Evolutionary conservation across 1,140 invertebrate genomes (phyloP).

Genomic region (Lordiphosa collinella): DNA sequence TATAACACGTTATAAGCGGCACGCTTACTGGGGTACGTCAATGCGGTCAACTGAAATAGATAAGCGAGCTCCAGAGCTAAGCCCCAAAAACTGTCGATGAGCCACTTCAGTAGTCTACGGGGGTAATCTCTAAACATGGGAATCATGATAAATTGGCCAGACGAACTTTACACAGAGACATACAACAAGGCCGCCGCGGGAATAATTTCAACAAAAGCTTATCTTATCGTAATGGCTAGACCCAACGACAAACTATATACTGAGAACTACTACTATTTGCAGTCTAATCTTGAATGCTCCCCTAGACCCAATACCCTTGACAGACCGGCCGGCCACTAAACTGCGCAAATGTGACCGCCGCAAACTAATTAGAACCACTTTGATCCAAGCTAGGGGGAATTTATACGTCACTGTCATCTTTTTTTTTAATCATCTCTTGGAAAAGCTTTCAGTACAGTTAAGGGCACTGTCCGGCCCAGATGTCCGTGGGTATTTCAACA

Average conservation of each 20-base stretch:
- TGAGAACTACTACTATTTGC: constrained; percentile 27
- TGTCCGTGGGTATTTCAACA: constrained; percentile 33
- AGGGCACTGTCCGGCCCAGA: constrained; percentile 11
- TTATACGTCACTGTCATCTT: constrained; percentile 22
- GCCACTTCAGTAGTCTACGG: too few species aligned
- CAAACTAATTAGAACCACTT: constrained; percentile 53
- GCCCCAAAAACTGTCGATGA: too few species aligned
- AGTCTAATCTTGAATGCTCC: constrained; percentile 11
- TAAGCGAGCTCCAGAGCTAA: constrained; percentile 19
- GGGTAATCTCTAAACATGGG: neutral
- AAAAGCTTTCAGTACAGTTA: constrained; percentile 1
- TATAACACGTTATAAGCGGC: constrained; percentile 9
- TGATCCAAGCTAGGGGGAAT: constrained; percentile 12
- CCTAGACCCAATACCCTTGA: constrained; percentile 44
- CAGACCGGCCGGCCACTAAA: constrained; percentile 13
- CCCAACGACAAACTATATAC: constrained; percentile 28
- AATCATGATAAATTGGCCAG: constrained; percentile 29
- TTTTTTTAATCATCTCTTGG: neutral
- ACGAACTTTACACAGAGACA: constrained; percentile 34
- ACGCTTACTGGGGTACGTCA: constrained; percentile 33
- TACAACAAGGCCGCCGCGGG: constrained; percentile 38
- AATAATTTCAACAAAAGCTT: constrained; percentile 14
- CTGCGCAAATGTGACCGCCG: constrained; percentile 39
- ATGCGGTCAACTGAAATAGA: constrained; percentile 21
- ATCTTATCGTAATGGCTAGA: constrained; percentile 56